These are phyloP conservation scores for Spatulosminthurus flaviceps DNA, from an alignment of 2,888 invertebrate genomes.

Conservation along the genomic window DNA sequence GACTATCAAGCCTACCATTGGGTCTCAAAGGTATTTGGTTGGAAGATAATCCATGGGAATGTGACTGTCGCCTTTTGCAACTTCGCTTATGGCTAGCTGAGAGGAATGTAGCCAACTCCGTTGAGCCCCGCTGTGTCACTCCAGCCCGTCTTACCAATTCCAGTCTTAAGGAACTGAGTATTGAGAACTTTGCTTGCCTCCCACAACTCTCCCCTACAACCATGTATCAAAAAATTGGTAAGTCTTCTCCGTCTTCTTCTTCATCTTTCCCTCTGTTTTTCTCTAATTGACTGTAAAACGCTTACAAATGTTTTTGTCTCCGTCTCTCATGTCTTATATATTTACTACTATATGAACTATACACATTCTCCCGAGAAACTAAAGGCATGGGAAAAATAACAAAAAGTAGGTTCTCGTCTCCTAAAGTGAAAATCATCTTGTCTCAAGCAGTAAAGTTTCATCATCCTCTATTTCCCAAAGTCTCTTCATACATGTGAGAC, in stretches of 20 bases:
- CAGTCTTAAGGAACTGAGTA: conserved; percentile 75
- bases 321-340: too few species aligned
- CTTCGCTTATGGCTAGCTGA: conserved; percentile 81
- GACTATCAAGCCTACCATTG: conserved; percentile 77
- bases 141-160: conserved; percentile 76
- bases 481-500: too few species aligned
- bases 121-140: conserved; percentile 80
- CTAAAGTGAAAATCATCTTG: too few species aligned
- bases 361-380: too few species aligned
- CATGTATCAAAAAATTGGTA: conserved; percentile 77
- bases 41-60: conserved; percentile 88
- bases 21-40: conserved; percentile 81
- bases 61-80: conserved; percentile 83
- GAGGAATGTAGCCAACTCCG: conserved; percentile 79
- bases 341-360: too few species aligned
- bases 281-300: neutral
- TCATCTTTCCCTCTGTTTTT: conserved; percentile 28
- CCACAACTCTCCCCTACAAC: conserved; percentile 81
- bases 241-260: conserved; percentile 38
- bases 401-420: too few species aligned
- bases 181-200: conserved; percentile 80
- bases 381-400: too few species aligned
- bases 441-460: too few species aligned
- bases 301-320: neutral
- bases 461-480: too few species aligned